Evolutionary conservation across 2,888 invertebrate genomes (phyloP).

Genomic region (Caenorhabditis becei): DNA sequence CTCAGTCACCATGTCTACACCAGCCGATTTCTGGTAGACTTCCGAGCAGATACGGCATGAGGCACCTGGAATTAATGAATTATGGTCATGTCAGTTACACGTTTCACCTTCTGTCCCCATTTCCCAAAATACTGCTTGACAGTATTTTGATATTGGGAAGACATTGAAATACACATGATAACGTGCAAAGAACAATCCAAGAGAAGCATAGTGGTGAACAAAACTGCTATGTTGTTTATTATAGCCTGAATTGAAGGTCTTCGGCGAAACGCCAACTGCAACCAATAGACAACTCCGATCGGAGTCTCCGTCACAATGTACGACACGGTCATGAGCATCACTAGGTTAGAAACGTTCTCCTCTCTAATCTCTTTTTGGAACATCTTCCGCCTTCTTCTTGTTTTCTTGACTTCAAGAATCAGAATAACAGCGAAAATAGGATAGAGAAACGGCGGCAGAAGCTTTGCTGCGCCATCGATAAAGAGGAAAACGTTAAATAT

Average conservation of each 20-base stretch:
- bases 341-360: neutral
- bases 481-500: neutral
- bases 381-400: neutral
- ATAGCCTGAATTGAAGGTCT: neutral
- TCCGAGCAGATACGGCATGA: no score
- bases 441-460: neutral
- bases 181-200: slow-evolving; percentile 26
- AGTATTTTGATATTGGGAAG: slow-evolving; percentile 8
- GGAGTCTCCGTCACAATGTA: slow-evolving; percentile 56
- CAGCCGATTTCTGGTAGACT: no score
- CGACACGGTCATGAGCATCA: slow-evolving; percentile 5
- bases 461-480: slow-evolving; percentile 5
- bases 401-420: slow-evolving; percentile 6
- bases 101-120: no score
- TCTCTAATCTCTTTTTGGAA: neutral
- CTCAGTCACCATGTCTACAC: no score
- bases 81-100: no score
- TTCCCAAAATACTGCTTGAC: neutral
- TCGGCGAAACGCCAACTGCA: slow-evolving; percentile 40
- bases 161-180: slow-evolving; percentile 5
- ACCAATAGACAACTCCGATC: slow-evolving; percentile 36
- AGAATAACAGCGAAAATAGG: slow-evolving; percentile 17
- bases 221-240: slow-evolving; percentile 9
- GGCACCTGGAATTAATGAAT: no score
- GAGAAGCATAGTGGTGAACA: slow-evolving; percentile 14